Conservation (phyloP, 1,140 invertebrate species). For the Atopsyche davidsoni region DNA sequence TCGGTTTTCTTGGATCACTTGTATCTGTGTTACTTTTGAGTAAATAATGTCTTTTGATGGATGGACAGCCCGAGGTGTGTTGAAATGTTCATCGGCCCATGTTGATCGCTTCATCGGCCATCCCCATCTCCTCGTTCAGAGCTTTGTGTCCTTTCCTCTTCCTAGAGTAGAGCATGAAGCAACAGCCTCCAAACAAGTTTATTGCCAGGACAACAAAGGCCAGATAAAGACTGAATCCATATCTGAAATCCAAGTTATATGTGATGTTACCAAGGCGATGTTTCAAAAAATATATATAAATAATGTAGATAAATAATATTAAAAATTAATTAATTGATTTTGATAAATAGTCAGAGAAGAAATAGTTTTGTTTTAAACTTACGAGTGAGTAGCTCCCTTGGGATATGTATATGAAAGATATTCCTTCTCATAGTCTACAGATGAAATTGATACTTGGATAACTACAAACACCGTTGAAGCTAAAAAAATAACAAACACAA, state of each 20-base stretch:
- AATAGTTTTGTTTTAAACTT: constrained; percentile 33
- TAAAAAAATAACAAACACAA: constrained; percentile 41
- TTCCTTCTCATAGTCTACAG: constrained; percentile 63
- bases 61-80: background rate
- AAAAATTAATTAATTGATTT: constrained; percentile 2
- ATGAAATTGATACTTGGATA: constrained; percentile 70
- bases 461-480: constrained; percentile 69
- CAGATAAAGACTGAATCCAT: constrained; percentile 69
- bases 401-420: constrained; percentile 64
- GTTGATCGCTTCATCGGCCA: constrained; percentile 78
- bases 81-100: constrained; percentile 62
- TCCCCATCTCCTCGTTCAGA: constrained; percentile 67
- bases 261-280: background rate
- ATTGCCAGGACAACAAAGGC: constrained; percentile 74
- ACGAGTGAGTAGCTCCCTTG: constrained; percentile 54
- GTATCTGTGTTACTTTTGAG: no score
- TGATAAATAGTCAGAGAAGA: constrained; percentile 3
- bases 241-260: constrained; percentile 37
- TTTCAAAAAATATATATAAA: background rate
- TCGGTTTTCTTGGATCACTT: no score
- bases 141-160: constrained; percentile 79
- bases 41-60: background rate
- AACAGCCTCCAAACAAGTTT: constrained; percentile 62
- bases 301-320: background rate
- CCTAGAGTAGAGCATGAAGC: constrained; percentile 73